These are phyloP conservation scores for Drosophila lacertosa DNA, from an alignment of 1,140 invertebrate species.

Conservation along the genomic window DNA sequence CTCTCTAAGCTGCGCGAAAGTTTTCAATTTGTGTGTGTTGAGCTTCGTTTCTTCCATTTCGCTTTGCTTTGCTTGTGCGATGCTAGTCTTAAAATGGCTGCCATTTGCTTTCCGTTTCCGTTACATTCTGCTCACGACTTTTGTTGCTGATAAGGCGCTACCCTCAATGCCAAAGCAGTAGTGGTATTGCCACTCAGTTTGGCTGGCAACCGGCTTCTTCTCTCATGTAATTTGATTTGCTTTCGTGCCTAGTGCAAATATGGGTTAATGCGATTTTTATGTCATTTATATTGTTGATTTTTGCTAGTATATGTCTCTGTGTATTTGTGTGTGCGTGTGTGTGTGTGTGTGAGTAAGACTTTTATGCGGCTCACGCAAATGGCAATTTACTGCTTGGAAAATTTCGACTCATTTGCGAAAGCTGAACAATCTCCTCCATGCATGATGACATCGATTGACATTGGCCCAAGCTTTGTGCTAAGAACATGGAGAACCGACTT, in stretches of 20 bases:
- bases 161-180: conserved; percentile 12
- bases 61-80: conserved; percentile 12
- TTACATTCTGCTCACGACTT: conserved; percentile 76
- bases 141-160: conserved; percentile 67
- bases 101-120: conserved; percentile 79
- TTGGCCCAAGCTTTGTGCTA: neutral
- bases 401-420: conserved; percentile 28
- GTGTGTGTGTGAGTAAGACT: conserved; percentile 14
- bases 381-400: conserved; percentile 45
- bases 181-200: neutral
- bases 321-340: neutral
- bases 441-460: conserved; percentile 7
- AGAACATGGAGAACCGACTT: neutral
- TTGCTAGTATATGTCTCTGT: neutral
- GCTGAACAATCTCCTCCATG: conserved; percentile 20
- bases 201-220: conserved; percentile 14
- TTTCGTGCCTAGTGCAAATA: conserved; percentile 72
- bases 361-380: conserved; percentile 45
- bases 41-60: conserved; percentile 2
- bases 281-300: conserved; percentile 72
- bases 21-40: conserved; percentile 40
- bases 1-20: conserved; percentile 29
- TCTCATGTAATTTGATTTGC: conserved; percentile 73
- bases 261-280: conserved; percentile 82
- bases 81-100: conserved; percentile 53